A percentile compares a stretch with the other conserved stretches of the same genome.
Conservation (phyloP, 2,888 invertebrate species). For the Acleris holmiana region DNA sequence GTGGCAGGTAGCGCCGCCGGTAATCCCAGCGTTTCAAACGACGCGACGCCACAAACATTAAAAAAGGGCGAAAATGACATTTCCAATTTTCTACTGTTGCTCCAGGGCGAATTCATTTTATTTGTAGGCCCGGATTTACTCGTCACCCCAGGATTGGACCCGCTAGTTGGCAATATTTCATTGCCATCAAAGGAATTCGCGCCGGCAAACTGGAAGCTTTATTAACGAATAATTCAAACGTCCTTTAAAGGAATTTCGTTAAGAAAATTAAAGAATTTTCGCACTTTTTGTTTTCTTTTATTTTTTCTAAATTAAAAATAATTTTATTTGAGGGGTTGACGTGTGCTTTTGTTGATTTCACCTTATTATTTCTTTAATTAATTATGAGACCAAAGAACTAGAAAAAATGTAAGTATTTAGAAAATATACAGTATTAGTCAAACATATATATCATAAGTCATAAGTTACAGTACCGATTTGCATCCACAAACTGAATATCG, state of each 20-base stretch:
- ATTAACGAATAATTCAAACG: conserved; percentile 76
- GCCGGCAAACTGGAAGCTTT: conserved; percentile 60
- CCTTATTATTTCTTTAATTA: conserved; percentile 3
- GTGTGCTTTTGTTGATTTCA: conserved; percentile 51
- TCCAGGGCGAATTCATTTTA: conserved; percentile 80
- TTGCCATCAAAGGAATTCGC: conserved; percentile 76
- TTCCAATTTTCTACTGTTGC: conserved; percentile 85
- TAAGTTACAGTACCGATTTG: too few species aligned
- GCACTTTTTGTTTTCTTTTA: conserved; percentile 63
- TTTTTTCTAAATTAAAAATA: conserved; percentile 55
- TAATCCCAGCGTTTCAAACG: conserved; percentile 66
- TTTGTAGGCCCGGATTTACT: conserved; percentile 77
- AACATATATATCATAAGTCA: too few species aligned
- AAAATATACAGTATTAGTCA: too few species aligned
- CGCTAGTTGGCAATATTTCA: conserved; percentile 76
- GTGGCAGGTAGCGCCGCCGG: conserved; percentile 63
- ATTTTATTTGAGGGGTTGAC: conserved; percentile 56
- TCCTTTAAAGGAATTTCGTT: conserved; percentile 63
- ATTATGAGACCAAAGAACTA: background rate
- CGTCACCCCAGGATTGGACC: conserved; percentile 67
- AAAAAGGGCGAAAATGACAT: conserved; percentile 85
- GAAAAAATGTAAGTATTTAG: too few species aligned
- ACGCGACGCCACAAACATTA: conserved; percentile 77
- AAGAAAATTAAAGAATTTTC: conserved; percentile 74
- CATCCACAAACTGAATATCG: too few species aligned